Conservation (phyloP, 2,797 vertebrate genomes). For the Etheostoma nigrum region DNA sequence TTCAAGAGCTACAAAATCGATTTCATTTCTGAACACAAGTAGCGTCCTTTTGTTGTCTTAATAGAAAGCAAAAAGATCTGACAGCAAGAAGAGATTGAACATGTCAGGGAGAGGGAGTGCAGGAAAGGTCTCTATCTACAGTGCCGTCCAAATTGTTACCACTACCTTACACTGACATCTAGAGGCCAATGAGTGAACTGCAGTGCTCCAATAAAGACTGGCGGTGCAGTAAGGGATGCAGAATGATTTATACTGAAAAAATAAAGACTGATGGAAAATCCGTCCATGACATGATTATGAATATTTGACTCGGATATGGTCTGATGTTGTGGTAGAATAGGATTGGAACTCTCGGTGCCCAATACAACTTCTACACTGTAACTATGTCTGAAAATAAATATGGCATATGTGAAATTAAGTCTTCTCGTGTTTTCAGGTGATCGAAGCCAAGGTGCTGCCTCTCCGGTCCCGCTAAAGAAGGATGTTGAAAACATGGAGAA, state of each 20-base stretch:
- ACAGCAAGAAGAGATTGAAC: constrained; percentile 16
- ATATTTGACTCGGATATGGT: not conserved
- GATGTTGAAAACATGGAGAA: constrained; percentile 98
- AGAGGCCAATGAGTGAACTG: constrained; percentile 59
- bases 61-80: constrained; percentile 18
- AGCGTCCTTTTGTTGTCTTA: constrained; percentile 1
- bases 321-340: not conserved
- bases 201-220: not conserved
- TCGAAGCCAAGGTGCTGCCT: constrained; percentile 88
- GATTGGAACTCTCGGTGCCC: not conserved
- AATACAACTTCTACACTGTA: not conserved
- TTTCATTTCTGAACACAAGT: not conserved
- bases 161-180: constrained; percentile 75
- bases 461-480: constrained; percentile 93
- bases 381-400: not conserved
- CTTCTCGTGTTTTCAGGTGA: constrained; percentile 84
- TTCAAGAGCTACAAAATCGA: constrained; percentile 6
- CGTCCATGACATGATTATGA: not conserved
- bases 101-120: not conserved
- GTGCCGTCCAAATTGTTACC: not conserved
- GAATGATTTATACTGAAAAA: not conserved
- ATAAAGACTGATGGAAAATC: not conserved
- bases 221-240: not conserved
- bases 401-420: not conserved
- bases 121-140: not conserved